Evolutionary conservation across 2,888 invertebrate species (phyloP), one percentile per base, ranked within the genome.

Genomic region (Ferdinandea cuprea): DNA sequence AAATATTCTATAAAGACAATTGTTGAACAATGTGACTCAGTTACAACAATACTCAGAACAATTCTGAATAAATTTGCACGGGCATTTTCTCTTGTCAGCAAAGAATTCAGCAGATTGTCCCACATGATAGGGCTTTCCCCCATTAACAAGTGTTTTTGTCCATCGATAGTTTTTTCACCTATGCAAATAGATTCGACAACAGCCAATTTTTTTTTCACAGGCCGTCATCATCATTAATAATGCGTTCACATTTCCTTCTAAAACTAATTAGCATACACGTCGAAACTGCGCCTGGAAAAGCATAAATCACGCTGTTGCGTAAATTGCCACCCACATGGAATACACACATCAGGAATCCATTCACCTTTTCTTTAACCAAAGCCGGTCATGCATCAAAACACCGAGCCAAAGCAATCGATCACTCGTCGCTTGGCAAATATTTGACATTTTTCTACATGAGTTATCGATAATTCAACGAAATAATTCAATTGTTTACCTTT

Each of bases 381-480:
- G 17, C 65, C 66, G 71, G 77, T 71, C 81, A 81, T 81, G 81
- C 78, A 77, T 83, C 77, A 83, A 72, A 78, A 78, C 83, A 73
- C 78, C 50, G 42, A 69, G 56, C 66, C 78, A 50, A 54, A 42
- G 78, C 72, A 68, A 83, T 83, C 83, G 54, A 83, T 83, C 83
- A 83, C 65, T 74, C 73, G 21, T 77, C 66, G 72, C 32, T 72
- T 63, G 72, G 73, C 72, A 83, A 83, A 83, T 83, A 83, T 83
- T 83, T 83, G 83, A 83, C 73, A 83, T 83, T 83, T 83, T 83
- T 83, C 83, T 78, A 83, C 83, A 83, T 83, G 83, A 83, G 68
- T 83, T 83, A 78, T 78, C 78, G 83, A 83, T 83, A 83, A 83
- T 78, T 83, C 83, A 63, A 78, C 83, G 83, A 83, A 83, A 78